Conservation (phyloP, 2,888 invertebrate species). For the Proisotoma minuta region DNA sequence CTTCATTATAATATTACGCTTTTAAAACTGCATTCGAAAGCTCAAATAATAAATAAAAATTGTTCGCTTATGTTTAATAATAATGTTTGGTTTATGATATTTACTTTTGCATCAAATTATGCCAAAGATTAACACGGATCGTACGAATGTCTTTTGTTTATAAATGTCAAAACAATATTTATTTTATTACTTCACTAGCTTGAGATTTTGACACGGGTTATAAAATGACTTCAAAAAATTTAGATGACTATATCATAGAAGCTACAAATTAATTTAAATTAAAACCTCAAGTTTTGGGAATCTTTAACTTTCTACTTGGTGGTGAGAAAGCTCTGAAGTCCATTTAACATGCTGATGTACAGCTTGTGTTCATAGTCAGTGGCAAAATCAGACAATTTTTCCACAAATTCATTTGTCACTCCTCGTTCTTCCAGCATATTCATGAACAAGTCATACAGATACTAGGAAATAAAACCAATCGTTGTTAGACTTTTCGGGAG, state of each 20-base stretch:
- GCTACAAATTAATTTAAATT: background rate
- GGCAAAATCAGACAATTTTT: conserved; percentile 79
- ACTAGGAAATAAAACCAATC: conserved; percentile 58
- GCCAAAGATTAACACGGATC: too few species aligned
- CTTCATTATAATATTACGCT: too few species aligned
- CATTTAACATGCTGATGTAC: conserved; percentile 82
- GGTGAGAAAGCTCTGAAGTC: conserved; percentile 74
- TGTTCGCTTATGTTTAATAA: too few species aligned
- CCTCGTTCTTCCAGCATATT: conserved; percentile 95
- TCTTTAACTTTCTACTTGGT: background rate
- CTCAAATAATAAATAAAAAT: too few species aligned
- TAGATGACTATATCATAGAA: background rate
- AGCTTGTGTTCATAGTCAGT: conserved; percentile 89
- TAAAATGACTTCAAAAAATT: conserved; percentile 1
- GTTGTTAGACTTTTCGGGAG: background rate
- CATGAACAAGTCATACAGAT: conserved; percentile 88
- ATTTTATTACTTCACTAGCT: background rate
- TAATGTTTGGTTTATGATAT: too few species aligned
- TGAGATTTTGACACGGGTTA: background rate
- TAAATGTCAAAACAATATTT: background rate
- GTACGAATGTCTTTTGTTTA: too few species aligned
- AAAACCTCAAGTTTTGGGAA: conserved; percentile 49
- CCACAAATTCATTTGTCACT: conserved; percentile 84
- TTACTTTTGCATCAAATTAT: too few species aligned
- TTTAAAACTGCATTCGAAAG: too few species aligned